phyloP scores from a whole-genome alignment of 1,140 invertebrate genomes.

The Drosophila murphyi region DNA sequence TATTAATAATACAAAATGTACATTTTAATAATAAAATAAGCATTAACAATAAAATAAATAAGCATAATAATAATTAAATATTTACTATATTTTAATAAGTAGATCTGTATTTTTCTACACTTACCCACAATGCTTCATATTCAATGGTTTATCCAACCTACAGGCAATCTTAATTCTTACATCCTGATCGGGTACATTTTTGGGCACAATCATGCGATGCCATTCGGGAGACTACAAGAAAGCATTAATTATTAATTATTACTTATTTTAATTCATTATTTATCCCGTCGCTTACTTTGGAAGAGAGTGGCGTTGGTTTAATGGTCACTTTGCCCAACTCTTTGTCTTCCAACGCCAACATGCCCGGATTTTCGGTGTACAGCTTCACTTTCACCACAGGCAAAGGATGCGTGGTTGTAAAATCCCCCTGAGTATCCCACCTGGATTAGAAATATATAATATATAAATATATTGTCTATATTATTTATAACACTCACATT shows the following conservation, averaged over 20 bases:
- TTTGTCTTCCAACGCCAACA: slow-evolving; percentile 99
- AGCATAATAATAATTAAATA: neutral
- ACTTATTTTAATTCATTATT: neutral
- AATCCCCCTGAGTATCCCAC: slow-evolving; percentile 99
- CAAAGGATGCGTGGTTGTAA: slow-evolving; percentile 98
- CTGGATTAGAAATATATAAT: slow-evolving; percentile 84
- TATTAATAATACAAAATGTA: neutral
- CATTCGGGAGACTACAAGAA: slow-evolving; percentile 93
- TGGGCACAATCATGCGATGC: slow-evolving; percentile 98
- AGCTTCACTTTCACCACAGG: slow-evolving; percentile 98
- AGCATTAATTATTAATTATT: neutral
- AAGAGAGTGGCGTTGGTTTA: slow-evolving; percentile 95
- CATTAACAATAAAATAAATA: slow-evolving; percentile 61
- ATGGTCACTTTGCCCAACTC: slow-evolving; percentile 98
- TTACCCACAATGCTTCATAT: slow-evolving; percentile 99
- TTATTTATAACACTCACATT: slow-evolving; percentile 88
- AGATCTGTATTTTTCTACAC: slow-evolving; percentile 11
- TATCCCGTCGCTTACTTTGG: slow-evolving; percentile 88
- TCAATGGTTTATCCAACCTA: slow-evolving; percentile 99
- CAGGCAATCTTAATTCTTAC: slow-evolving; percentile 98
- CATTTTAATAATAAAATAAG: neutral
- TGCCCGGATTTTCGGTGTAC: slow-evolving; percentile 98
- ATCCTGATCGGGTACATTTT: slow-evolving; percentile 97
- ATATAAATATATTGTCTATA: neutral
- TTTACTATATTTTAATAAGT: slow-evolving; percentile 3